Conservation (phyloP, 2,113 vertebrate species). For the Paralichthys olivaceus region DNA sequence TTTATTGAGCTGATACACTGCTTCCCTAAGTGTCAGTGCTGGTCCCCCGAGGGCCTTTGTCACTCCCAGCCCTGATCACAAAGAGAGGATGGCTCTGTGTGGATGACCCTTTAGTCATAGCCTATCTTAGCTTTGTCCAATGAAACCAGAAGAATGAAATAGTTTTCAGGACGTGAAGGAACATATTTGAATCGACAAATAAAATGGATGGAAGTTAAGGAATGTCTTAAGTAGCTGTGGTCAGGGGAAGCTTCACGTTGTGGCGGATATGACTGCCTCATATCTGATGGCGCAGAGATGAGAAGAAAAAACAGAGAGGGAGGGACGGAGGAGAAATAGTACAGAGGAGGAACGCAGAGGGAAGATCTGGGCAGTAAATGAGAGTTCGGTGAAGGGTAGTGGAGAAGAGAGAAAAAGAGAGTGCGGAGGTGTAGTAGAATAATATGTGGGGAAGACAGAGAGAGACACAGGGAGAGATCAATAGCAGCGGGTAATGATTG, state of each 20-base stretch:
- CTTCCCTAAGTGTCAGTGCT: constrained; percentile 55
- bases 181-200: neutral
- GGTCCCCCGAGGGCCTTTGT: constrained; percentile 58
- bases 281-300: neutral
- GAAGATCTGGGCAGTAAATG: constrained; percentile 10
- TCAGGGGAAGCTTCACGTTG: neutral
- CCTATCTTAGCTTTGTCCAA: neutral
- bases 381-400: constrained; percentile 24
- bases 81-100: constrained; percentile 49
- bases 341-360: neutral
- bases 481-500: constrained; percentile 48
- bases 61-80: constrained; percentile 35
- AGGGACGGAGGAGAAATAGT: neutral
- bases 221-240: neutral
- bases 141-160: neutral
- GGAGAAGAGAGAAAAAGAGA: constrained; percentile 10
- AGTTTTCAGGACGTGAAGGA: neutral
- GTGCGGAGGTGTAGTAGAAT: constrained; percentile 14
- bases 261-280: neutral
- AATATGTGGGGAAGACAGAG: constrained; percentile 15
- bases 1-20: constrained; percentile 62
- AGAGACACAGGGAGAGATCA: constrained; percentile 30
- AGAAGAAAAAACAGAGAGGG: neutral
- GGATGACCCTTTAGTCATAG: constrained; percentile 20
- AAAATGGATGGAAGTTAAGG: neutral